These are phyloP conservation scores for Eledone cirrhosa DNA, from an alignment of 2,888 invertebrate species.

Conservation along the genomic window DNA sequence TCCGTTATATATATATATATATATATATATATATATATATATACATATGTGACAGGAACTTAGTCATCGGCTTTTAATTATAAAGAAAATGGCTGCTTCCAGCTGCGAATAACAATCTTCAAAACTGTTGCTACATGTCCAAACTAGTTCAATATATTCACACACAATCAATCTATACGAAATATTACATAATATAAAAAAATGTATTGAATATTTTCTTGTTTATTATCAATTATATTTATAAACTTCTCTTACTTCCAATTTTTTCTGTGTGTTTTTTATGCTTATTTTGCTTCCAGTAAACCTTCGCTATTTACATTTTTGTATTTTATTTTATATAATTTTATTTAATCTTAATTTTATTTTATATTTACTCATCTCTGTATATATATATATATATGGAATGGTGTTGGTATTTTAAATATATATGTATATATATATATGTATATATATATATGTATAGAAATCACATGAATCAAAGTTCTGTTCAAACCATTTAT, in stretches of 20 bases:
- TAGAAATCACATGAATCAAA: neutral
- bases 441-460: neutral
- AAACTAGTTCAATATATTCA: no score
- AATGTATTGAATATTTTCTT: no score
- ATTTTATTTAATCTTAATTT: no score
- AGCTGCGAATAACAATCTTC: no score
- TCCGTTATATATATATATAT: neutral
- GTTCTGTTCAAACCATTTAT: no score
- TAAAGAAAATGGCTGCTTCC: no score
- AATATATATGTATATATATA: neutral
- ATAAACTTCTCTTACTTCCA: neutral
- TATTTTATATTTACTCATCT: neutral
- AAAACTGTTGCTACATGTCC: no score
- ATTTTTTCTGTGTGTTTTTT: neutral
- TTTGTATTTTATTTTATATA: neutral
- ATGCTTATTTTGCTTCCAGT: neutral
- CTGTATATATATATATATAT: constrained; percentile 8
- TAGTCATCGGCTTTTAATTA: no score
- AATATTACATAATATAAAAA: no score
- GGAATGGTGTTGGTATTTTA: no score
- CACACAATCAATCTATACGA: no score
- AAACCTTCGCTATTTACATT: neutral
- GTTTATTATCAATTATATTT: neutral
- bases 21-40: constrained; percentile 11
- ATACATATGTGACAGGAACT: no score